Base-by-base conservation (phyloP, 2,888 invertebrate species). In the Athrips mouffetella region DNA sequence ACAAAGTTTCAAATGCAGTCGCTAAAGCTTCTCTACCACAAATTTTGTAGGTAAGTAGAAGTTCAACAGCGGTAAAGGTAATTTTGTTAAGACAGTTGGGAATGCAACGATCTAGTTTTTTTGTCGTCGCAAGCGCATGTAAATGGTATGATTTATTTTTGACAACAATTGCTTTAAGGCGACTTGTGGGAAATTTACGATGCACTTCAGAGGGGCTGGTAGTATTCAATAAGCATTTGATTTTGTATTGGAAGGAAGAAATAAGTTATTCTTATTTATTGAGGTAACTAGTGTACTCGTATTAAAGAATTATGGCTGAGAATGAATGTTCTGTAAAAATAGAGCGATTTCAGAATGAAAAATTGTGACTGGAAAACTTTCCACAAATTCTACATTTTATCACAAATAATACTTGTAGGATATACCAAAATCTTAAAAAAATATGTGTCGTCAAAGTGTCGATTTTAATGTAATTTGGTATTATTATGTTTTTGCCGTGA, bases 181-280 rank as follows among this genome's bases (percentile, higher is more conserved):
- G 65, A 58, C 59, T 76, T 83, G 82, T 86, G 87, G 84, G 86
- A 87, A 84, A 84, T 87, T 85, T 86, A 86, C 79, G 85, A 80
- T 60, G 67, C 66, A 61, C 68, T 73, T 65, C 63, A 63, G 62
- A 82, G 76, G 83, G 83, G 81, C 79, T 76, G 76, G 71, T 50
- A 11, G 30, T 7, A 60, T 63, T 70, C 48, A 54, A 57, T 67
- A 62, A 61, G 60, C 61, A 58, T 69, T 67, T 74, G 74, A 76
- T 74, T 76, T 67, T 65, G 65, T 71, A 73, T 73, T 72, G 67
- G 69, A 60, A 23, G 23, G 25, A 7, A 29, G 23, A 23, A 45
- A 20, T 30, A n/a, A 30, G 30, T 6, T 30, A 30, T 30, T n/a
- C n/a, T 3, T 30, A 30, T 29, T 21, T 29, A 18, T 42, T 27